Percentiles rank a stretch among this genome's conserved stretches.
These are phyloP conservation scores for Rhea americana DNA, from an alignment of 2,113 vertebrate genomes.

Conservation along the genomic window DNA sequence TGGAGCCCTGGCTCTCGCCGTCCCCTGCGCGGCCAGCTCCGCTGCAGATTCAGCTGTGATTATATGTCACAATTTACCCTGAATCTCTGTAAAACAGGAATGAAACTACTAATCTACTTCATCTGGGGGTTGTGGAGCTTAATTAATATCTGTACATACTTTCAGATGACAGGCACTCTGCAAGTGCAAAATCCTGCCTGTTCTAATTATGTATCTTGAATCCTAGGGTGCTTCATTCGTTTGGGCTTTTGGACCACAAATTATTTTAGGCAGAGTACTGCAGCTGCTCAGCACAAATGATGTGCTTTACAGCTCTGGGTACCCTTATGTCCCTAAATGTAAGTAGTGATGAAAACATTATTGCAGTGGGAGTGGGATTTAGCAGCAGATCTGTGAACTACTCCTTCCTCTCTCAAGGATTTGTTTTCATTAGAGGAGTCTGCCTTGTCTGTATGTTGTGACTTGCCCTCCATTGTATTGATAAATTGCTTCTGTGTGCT, in stretches of 20 bases:
- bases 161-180: not conserved
- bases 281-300: not conserved
- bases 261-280: not conserved
- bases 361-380: not conserved
- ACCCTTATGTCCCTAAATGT: not conserved
- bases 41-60: not conserved
- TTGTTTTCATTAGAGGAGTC: constrained; percentile 17
- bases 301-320: constrained; percentile 23
- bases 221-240: not conserved
- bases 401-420: not conserved
- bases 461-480: not conserved
- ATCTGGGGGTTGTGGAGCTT: constrained; percentile 47
- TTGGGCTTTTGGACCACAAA: constrained; percentile 17
- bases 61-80: not conserved
- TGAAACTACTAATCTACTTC: constrained; percentile 55
- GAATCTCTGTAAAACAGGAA: constrained; percentile 47
- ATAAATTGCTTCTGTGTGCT: not conserved
- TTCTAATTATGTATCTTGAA: constrained; percentile 14
- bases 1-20: not conserved
- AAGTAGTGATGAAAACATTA: not conserved
- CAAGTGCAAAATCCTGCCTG: constrained; percentile 29
- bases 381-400: not conserved
- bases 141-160: constrained; percentile 37
- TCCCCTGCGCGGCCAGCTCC: not conserved
- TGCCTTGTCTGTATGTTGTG: not conserved